Evolutionary conservation across 2,888 invertebrate genomes (phyloP).

Genomic region (Achlya flavicornis): DNA sequence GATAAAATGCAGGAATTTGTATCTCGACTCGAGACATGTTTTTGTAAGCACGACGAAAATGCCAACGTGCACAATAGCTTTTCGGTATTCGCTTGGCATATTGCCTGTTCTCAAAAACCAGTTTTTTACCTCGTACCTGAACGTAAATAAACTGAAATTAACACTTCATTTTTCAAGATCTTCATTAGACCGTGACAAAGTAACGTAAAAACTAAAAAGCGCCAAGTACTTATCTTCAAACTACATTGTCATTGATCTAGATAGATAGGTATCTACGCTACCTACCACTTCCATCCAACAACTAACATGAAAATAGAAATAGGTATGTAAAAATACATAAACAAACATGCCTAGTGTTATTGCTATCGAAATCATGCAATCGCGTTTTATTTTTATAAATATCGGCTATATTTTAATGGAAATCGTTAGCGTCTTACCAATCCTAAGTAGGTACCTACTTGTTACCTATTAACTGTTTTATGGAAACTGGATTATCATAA

Average conservation of each 20-base stretch:
- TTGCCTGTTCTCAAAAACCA: slow-evolving; percentile 56
- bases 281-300: not conserved
- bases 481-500: too few species aligned
- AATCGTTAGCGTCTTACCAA: too few species aligned
- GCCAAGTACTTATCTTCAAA: not conserved
- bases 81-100: slow-evolving; percentile 54
- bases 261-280: not conserved
- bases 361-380: not conserved
- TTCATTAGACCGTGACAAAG: slow-evolving; percentile 52
- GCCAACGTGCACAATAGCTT: slow-evolving; percentile 46
- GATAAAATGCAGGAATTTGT: not conserved
- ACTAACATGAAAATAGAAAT: not conserved
- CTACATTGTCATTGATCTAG: not conserved
- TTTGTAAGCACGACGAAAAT: slow-evolving; percentile 54
- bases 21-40: slow-evolving; percentile 23
- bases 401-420: too few species aligned
- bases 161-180: slow-evolving; percentile 51
- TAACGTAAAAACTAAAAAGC: not conserved
- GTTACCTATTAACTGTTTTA: not conserved
- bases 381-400: not conserved
- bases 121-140: slow-evolving; percentile 41
- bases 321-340: not conserved
- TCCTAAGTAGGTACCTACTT: not conserved
- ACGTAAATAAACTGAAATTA: slow-evolving; percentile 45
- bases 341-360: not conserved